Evolutionary conservation across 2,113 vertebrate genomes (phyloP), one percentile per base, ranked within the genome.

Genomic region (Rhynchopsitta pachyrhyncha): DNA sequence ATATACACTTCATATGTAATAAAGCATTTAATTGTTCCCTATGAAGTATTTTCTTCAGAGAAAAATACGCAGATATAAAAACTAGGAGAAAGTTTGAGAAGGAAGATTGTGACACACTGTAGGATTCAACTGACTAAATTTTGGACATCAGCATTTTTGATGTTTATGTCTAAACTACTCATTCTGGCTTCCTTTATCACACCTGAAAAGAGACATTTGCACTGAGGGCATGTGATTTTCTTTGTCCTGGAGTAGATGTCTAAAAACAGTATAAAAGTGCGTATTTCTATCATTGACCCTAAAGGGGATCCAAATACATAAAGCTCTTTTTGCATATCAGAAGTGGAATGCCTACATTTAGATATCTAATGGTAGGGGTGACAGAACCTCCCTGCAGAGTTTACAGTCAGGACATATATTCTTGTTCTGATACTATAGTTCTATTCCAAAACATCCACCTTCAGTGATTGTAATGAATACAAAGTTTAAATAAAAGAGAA

Each of bases 401-500:
- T 49, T 70, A 23, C 92, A 86, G 41, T 74, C 17, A 57, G 31
- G 11, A 42, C 29, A 18, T 59, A 69, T 1, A 2, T 77, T 64
- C 55, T 77, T 70, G n/a, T 63, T 20, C 27, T 90, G 53, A 79
- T 74, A 66, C 50, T 90, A 41, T 29, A 92, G n/a, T 10, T 95
- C 9, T 85, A 59, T 93, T 94, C 71, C 69, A 86, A 59, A 94
- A 80, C 75, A 87, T 53, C 71, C 39, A 82, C 57, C 44, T 47
- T 49, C 49, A 66, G 15, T 59, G 18, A 47, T 23, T 6, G 17
- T 42, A 90, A 52, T 27, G 20, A 88, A 88, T 66, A 90, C 24
- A 76, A 82, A 94, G 75, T 81, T 66, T 86, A 81, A 94, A 44
- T 66, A 91, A 88, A 88, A 94, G 63, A 92, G 20, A 95, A 86